These are phyloP conservation scores for Tetragnatha versicolor DNA, from an alignment of 1,140 invertebrate species.

Conservation along the genomic window DNA sequence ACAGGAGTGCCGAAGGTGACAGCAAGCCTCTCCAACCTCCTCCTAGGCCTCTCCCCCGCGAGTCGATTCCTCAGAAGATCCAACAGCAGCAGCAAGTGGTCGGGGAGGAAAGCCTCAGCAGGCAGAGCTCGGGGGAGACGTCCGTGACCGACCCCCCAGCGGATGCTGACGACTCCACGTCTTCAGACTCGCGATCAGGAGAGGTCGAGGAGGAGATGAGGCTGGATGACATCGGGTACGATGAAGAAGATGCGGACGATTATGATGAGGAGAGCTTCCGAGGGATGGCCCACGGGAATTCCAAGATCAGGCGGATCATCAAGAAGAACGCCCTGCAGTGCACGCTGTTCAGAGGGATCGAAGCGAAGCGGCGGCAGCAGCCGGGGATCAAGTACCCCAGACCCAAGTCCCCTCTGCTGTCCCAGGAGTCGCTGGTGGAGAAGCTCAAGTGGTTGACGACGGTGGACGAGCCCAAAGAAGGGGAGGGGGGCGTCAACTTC, in stretches of 20 bases:
- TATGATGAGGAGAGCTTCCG: constrained; percentile 49
- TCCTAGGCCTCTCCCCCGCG: constrained; percentile 11
- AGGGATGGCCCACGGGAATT: constrained; percentile 47
- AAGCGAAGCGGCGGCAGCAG: constrained; percentile 36
- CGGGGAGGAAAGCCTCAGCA: constrained; percentile 31
- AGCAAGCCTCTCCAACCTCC: background rate
- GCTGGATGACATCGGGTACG: constrained; percentile 47
- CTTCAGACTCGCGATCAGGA: constrained; percentile 41
- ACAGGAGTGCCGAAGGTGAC: background rate
- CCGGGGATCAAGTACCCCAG: constrained; percentile 31
- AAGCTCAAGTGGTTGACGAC: constrained; percentile 54
- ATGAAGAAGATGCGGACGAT: constrained; percentile 53
- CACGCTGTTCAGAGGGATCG: constrained; percentile 70
- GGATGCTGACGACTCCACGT: constrained; percentile 46
- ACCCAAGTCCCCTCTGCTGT: constrained; percentile 46
- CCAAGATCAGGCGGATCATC: constrained; percentile 66
- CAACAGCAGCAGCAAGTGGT: background rate
- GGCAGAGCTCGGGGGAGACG: constrained; percentile 41
- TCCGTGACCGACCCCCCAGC: constrained; percentile 27
- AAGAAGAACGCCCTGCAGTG: constrained; percentile 76
- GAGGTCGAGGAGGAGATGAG: constrained; percentile 49
- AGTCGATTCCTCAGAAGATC: constrained; percentile 10
- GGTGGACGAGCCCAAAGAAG: constrained; percentile 32
- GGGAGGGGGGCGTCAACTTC: background rate
- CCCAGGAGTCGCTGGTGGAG: constrained; percentile 48